Evolutionary conservation across 2,888 invertebrate genomes (phyloP).

Genomic region (Celastrina argiolus): DNA sequence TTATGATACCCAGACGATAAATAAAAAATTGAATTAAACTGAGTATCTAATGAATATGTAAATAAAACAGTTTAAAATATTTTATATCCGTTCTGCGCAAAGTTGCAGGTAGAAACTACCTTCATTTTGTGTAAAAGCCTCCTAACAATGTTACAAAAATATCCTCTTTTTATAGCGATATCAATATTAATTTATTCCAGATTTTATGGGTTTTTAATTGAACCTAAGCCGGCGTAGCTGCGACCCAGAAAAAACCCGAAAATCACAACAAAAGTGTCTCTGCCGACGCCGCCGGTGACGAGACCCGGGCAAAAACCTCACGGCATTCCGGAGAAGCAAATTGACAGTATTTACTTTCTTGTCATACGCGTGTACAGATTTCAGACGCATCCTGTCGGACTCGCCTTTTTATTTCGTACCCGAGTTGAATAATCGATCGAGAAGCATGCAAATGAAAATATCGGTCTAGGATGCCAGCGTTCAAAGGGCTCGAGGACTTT

Average conservation of each 20-base stretch:
- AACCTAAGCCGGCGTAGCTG: not conserved
- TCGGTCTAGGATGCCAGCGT: conserved; percentile 63
- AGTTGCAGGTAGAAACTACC: not conserved
- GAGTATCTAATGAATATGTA: too few relatives aligned
- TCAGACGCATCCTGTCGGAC: conserved; percentile 35
- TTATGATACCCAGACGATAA: too few relatives aligned
- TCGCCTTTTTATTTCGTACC: conserved; percentile 29
- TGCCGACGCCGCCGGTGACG: conserved; percentile 51
- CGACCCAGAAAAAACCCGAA: conserved; percentile 35
- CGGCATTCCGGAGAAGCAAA: conserved; percentile 52
- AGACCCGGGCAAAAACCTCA: conserved; percentile 45
- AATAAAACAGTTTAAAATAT: too few relatives aligned
- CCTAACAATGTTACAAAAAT: not conserved
- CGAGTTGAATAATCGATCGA: conserved; percentile 29
- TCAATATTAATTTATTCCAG: conserved; percentile 15
- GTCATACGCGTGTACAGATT: conserved; percentile 37
- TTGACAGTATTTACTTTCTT: conserved; percentile 43
- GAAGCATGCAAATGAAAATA: conserved; percentile 31
- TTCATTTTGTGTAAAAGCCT: not conserved
- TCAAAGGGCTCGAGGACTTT: conserved; percentile 74
- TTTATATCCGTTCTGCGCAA: too few relatives aligned
- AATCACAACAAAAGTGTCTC: too few relatives aligned
- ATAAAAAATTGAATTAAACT: too few relatives aligned
- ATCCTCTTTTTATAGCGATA: conserved; percentile 35
- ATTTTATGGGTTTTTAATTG: conserved; percentile 9